phyloP scores from a whole-genome alignment of 1,140 invertebrate species.

The Macrocentrus cingulum region DNA sequence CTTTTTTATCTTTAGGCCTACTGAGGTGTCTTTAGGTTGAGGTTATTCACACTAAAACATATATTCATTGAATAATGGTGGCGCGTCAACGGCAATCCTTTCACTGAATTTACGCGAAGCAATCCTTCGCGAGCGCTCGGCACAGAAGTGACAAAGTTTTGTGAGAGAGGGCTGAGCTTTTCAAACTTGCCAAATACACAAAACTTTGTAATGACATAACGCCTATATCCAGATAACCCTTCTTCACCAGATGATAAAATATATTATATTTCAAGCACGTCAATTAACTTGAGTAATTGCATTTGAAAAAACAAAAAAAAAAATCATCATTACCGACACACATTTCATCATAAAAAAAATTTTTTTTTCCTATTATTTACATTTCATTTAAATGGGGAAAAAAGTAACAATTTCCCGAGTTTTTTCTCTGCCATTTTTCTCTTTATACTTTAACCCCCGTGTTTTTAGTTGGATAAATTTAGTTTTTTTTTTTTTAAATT shows the following conservation, averaged over 20 bases:
- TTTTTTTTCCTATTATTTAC: no score
- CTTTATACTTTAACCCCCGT: no score
- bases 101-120: background rate
- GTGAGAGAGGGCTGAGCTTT: slow-evolving; percentile 11
- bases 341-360: no score
- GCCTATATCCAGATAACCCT: slow-evolving; percentile 12
- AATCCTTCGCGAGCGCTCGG: slow-evolving; percentile 9
- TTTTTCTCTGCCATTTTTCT: no score
- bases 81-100: background rate
- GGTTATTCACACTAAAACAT: background rate
- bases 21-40: background rate
- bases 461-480: no score
- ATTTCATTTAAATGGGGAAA: no score
- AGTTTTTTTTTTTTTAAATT: no score
- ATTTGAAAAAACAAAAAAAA: no score
- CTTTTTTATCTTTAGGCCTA: background rate
- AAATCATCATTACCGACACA: no score
- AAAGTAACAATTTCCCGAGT: no score
- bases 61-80: background rate
- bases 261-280: no score
- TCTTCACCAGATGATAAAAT: background rate
- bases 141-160: slow-evolving; percentile 14
- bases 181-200: slow-evolving; percentile 21
- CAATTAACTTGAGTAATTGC: no score
- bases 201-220: slow-evolving; percentile 26